Conservation (phyloP, 2,113 vertebrate species). For the Marmota flaviventris region DNA sequence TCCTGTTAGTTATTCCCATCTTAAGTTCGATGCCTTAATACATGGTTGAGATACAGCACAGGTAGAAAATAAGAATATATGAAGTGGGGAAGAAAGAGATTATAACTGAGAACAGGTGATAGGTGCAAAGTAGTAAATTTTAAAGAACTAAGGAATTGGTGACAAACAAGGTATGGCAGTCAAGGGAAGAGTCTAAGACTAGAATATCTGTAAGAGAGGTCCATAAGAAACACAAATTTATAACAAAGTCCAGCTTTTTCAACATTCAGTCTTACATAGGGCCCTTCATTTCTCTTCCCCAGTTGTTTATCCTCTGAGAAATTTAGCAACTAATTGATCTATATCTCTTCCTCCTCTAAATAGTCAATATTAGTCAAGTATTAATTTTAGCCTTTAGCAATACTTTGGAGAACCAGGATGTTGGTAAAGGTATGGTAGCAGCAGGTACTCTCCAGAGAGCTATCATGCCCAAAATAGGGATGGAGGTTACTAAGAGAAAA, state of each 20-base stretch:
- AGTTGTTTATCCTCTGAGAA: background rate
- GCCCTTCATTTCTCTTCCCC: background rate
- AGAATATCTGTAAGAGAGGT: background rate
- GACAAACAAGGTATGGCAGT: background rate
- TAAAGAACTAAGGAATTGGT: background rate
- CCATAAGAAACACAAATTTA: background rate
- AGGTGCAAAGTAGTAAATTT: background rate
- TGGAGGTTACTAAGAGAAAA: background rate
- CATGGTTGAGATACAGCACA: background rate
- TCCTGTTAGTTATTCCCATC: background rate
- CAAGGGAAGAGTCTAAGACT: background rate
- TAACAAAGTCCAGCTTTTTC: background rate
- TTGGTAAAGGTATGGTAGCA: background rate
- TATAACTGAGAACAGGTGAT: background rate
- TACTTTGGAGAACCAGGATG: background rate
- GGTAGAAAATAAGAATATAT: background rate
- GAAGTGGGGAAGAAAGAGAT: background rate
- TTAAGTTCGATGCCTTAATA: background rate
- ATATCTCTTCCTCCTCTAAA: background rate
- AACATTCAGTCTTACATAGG: background rate
- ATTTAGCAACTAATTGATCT: background rate
- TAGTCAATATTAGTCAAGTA: background rate
- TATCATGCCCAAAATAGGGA: background rate
- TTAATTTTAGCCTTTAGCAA: background rate
- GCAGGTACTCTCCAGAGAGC: no score